Base-by-base conservation (phyloP, 2,797 vertebrate genomes). In the Pelochelys cantorii region DNA sequence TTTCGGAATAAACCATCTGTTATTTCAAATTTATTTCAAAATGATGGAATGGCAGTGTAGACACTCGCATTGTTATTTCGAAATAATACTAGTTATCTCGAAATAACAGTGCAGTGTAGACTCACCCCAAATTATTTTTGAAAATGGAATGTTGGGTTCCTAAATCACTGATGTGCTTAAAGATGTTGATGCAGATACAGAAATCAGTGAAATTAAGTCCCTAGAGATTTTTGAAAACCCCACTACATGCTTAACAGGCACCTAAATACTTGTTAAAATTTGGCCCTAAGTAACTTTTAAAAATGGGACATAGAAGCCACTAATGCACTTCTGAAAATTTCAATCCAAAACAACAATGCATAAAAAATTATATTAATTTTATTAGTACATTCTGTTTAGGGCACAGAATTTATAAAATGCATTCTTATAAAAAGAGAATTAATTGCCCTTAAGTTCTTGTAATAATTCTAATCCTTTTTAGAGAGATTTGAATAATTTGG, bases 131-230 rank as follows among this genome's bases (percentile, higher is more conserved):
- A 11, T 59, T 59, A 12, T n/a, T 88, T 86, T 92, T 65, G 12
- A 79, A 84, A 42, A n/a, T 29, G 27, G 59, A 29, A 60, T 12
- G 6, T 60, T 29, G 14, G 12, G 59, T 27, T 60, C 59, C 59
- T 60, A 60, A 60, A 60, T 60, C 11, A 79, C n/a, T 25, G 12
- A 48, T 37, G 10, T 55, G 5, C 1, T 5, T 14, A 82, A 92
- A 12, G 54, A 11, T 77, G 10, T 5, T 81, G 13, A 6, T 77
- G 10, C 9, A 81, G 15, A 7, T 5, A 85, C 31, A 77, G n/a
- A 84, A 56, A 3, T 86, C 0, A 0, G 18, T 68, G 12, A 27
- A 31, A 93, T 11, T 0, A 4, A 11, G 13, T 1, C 18, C 65
- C 18, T 34, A 34, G 65, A 22, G 34, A 22, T 34, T 27, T 48